Base-by-base conservation (phyloP, 2,797 vertebrate genomes). In the Pseudochromis fuscus region DNA sequence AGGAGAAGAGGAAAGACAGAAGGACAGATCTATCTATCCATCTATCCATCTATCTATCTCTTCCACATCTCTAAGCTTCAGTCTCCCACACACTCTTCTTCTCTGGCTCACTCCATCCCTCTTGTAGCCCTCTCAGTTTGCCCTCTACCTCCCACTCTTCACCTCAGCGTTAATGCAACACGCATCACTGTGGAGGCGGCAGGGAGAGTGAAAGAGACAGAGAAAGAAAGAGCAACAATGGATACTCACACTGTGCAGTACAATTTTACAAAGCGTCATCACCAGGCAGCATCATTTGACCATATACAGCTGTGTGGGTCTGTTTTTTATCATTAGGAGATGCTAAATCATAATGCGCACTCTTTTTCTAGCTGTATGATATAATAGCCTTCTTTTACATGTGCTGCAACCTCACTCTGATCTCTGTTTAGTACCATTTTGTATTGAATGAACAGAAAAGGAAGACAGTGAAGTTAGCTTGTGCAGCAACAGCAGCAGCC, bases 131-230 rank as follows among this genome's bases (percentile, higher is more conserved):
- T 89, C 87, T 91, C 82, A 78, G 82, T 85, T 83, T 92, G 90
- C 83, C 92, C 92, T 92, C 86, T 89, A 62, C 90, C 92, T 91
- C 91, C 91, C 89, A 93, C 91, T 88, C 91, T 62, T 89, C 89
- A 90, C 89, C 92, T 92, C 81, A 37, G 50, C 69, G 62, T 89
- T 91, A 92, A 92, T 87, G 88, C 87, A 91, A 89, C 87, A 86
- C 72, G 70, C 88, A 90, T 86, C 85, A 56, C 48, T 85, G 90
- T 90, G 90, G 83, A 84, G 85, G 87, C 81, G 75, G 87, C 57
- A 75, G 53, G 15, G 56, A 89, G 73, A 76, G 74, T 24, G 72
- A 74, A 74, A 67, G 67, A 57, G 53, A 45, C n/a, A 56, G 40
- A 70, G 51, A 55, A 48, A 69, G 63, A 68, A 31, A 72, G 40